phyloP scores from a whole-genome alignment of 2,888 invertebrate genomes.

The Pinctada fucata region DNA sequence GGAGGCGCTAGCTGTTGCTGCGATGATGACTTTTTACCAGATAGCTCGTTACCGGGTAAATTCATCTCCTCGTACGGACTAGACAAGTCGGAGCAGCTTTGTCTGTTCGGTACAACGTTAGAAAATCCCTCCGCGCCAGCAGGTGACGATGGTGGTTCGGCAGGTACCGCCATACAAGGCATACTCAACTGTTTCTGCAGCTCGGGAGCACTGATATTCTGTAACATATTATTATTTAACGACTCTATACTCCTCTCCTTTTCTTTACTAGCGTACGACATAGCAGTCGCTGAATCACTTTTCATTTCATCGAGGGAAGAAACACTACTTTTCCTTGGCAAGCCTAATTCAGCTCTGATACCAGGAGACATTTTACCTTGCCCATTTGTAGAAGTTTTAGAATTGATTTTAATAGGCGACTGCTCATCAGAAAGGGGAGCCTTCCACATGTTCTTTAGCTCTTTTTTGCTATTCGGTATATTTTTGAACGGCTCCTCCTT shows the following conservation, averaged over 20 bases:
- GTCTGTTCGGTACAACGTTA: constrained; percentile 46
- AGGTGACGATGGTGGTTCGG: constrained; percentile 14
- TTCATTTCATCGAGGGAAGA: constrained; percentile 30
- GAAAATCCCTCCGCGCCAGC: constrained; percentile 9
- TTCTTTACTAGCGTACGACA: constrained; percentile 7
- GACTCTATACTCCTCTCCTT: constrained; percentile 29
- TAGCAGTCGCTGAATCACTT: constrained; percentile 26
- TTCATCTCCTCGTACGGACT: constrained; percentile 60
- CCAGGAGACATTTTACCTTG: background rate
- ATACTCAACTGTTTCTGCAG: constrained; percentile 53
- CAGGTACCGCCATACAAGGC: constrained; percentile 48
- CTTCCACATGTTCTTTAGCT: background rate
- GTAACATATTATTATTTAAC: constrained; percentile 14
- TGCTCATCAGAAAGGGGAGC: background rate
- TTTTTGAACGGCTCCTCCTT: background rate
- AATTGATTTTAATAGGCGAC: background rate
- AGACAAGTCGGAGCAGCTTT: constrained; percentile 64
- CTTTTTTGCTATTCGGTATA: background rate
- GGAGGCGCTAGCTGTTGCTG: constrained; percentile 25
- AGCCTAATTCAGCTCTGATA: background rate
- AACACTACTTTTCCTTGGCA: constrained; percentile 28
- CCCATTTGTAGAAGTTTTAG: background rate
- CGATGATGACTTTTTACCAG: constrained; percentile 33
- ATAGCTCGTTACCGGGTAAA: constrained; percentile 51
- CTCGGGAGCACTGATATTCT: constrained; percentile 41